These are phyloP conservation scores for Tenodera sinensis DNA, from an alignment of 2,888 invertebrate species.

Conservation along the genomic window DNA sequence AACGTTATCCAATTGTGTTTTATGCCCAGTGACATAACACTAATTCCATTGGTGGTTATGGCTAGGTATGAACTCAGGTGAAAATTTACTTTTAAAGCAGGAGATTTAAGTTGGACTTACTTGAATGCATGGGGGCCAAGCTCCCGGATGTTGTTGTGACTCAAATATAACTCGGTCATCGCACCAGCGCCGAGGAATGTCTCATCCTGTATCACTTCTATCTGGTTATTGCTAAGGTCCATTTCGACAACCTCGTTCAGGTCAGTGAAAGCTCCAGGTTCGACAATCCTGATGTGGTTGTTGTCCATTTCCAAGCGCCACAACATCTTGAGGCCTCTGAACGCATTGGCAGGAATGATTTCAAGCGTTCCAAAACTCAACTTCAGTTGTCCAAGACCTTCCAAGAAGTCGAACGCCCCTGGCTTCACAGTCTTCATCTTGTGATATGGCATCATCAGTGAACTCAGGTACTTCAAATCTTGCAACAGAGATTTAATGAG, in stretches of 20 bases:
- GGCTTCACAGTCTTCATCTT: no score
- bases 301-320: background rate
- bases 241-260: background rate
- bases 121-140: background rate
- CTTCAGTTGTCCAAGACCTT: rapidly evolving
- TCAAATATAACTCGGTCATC: background rate
- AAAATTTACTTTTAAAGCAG: no score
- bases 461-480: no score
- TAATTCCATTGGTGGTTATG: no score
- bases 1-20: no score
- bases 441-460: no score
- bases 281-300: background rate
- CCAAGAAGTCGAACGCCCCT: no score
- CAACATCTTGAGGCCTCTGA: background rate
- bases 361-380: background rate
- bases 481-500: no score
- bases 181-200: background rate
- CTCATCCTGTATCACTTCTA: background rate
- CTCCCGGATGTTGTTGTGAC: background rate
- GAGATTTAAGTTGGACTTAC: background rate
- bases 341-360: background rate
- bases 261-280: background rate
- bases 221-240: background rate
- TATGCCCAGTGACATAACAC: no score
- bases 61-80: no score